Percentiles rank a stretch among this genome's conserved stretches.
phyloP scores from a whole-genome alignment of 2,888 invertebrate species.

The Calephelis perditalis region DNA sequence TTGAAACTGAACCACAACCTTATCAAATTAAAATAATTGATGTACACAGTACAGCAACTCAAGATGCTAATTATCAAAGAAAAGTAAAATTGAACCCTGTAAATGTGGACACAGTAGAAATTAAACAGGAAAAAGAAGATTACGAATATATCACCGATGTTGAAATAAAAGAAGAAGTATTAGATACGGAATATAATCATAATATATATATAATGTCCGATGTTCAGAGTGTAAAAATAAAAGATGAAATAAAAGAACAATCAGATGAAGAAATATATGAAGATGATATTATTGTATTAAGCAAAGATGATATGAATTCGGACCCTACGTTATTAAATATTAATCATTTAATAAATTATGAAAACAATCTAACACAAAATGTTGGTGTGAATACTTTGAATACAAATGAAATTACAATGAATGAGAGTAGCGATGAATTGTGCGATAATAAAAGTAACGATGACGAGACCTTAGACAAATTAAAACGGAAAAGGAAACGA shows the following conservation, averaged over 20 bases:
- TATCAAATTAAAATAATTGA: constrained; percentile 1
- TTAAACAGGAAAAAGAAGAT: constrained; percentile 5
- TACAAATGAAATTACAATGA: neutral
- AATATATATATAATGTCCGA: constrained; percentile 7
- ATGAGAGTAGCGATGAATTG: neutral
- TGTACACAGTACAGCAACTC: neutral
- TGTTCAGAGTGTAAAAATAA: constrained; percentile 2
- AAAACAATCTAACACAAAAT: neutral
- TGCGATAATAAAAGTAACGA: neutral
- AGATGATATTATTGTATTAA: constrained; percentile 12
- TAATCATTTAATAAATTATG: neutral
- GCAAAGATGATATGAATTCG: neutral
- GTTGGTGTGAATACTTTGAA: neutral
- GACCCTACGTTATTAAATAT: neutral
- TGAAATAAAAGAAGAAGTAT: constrained; percentile 13
- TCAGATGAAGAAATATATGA: constrained; percentile 9
- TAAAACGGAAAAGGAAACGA: neutral
- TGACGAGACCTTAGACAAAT: neutral
- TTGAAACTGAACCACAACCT: neutral
- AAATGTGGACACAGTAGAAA: neutral
- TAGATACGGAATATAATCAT: constrained; percentile 14
- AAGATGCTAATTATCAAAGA: neutral
- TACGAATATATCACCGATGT: neutral
- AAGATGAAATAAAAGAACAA: constrained; percentile 10
- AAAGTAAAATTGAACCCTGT: neutral